Evolutionary conservation across 2,797 vertebrate genomes (phyloP), one percentile per base, ranked within the genome.

Genomic region (Pipistrellus pipistrellus): DNA sequence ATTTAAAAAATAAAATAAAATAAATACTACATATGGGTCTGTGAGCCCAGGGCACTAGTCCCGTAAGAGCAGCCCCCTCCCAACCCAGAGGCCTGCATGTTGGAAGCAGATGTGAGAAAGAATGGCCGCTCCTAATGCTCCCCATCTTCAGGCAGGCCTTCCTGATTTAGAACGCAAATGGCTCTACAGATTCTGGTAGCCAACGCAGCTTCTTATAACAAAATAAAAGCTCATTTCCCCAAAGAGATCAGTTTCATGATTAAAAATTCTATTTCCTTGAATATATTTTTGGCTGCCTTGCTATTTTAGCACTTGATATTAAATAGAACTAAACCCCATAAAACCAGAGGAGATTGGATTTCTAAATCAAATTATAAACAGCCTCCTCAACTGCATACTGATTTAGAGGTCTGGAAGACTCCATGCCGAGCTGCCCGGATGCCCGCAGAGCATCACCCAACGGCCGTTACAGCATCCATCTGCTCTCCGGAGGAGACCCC

Each of bases 301-400:
- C 81, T 89, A 80, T 55, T 90, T 95, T 90, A 89, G 88, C 51
- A 2, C 1, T 6, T 46, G 20, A 48, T 85, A 92, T 93, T 95
- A 76, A 93, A 59, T 32, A 77, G 38, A 81, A 80, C 57, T 80
- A 76, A 84, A 66, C 57, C 59, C 62, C 53, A 51, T 57, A 89
- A 92, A 85, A 86, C 53, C 91, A 96, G 89, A 96, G 18, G 90
- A 95, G 95, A 78, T 30, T 92, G 88, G 59, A 95, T 96, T 98
- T 97, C 86, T n/a, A 97, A 98, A 96, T 90, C 95, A 97, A 95
- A 93, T 96, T 95, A 95, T 87, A 91, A 94, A 85, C 15, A 93
- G 89, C 95, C 96, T 96, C 96, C 96, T 20, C 41, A 12, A 27
- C 27, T 95, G 96, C 71, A 73, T 93, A 88, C 88, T 93, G 95